Evolutionary conservation across 2,797 vertebrate species (phyloP).

Genomic region (Sphenodon punctatus): DNA sequence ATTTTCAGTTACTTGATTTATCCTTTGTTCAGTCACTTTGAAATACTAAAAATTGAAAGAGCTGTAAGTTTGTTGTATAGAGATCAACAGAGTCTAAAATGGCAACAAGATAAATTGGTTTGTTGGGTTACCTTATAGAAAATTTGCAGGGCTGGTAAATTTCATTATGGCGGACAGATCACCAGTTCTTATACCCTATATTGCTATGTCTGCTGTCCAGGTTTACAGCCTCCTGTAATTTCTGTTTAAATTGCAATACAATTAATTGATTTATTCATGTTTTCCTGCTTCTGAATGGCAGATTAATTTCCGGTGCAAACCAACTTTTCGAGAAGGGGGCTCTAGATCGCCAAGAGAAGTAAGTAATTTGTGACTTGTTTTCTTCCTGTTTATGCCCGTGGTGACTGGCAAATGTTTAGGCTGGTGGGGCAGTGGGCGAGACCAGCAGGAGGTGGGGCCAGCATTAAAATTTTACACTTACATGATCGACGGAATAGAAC

Average conservation of each 20-base stretch:
- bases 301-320: slow-evolving; percentile 98
- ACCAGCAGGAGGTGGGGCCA: too few species aligned
- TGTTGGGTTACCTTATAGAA: neutral
- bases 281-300: slow-evolving; percentile 63
- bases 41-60: neutral
- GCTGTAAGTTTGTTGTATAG: neutral
- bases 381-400: neutral
- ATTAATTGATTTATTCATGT: neutral
- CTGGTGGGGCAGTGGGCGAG: too few species aligned
- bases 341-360: slow-evolving; percentile 93
- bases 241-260: slow-evolving; percentile 3
- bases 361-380: slow-evolving; percentile 49
- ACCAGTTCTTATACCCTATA: neutral
- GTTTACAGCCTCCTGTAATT: neutral
- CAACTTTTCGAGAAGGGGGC: slow-evolving; percentile 93
- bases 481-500: too few species aligned
- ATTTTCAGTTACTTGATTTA: neutral
- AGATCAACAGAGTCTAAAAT: neutral
- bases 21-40: too few species aligned
- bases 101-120: neutral
- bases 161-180: neutral
- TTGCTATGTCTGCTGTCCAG: neutral
- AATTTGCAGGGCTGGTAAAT: neutral
- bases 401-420: too few species aligned
- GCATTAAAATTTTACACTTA: too few species aligned